These are phyloP conservation scores for Carapus acus DNA, from an alignment of 2,797 vertebrate genomes.

Conservation along the genomic window DNA sequence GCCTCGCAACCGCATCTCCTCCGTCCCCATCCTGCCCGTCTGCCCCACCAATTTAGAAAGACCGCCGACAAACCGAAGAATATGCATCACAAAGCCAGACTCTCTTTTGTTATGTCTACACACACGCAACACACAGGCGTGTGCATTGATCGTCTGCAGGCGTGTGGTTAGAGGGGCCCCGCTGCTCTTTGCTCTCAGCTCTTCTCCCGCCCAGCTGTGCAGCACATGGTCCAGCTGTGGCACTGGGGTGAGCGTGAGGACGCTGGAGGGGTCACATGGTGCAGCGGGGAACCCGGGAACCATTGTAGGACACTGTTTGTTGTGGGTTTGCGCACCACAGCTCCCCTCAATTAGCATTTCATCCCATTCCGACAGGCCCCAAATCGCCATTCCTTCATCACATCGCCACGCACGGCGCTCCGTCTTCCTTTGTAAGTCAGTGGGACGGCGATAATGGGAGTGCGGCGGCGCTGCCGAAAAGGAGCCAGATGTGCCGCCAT, in stretches of 20 bases:
- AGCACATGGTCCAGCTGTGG: slow-evolving; percentile 57
- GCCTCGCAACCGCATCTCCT: slow-evolving; percentile 10
- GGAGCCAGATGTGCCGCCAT: slow-evolving; percentile 69
- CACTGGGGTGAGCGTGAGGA: slow-evolving; percentile 58
- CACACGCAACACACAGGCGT: slow-evolving; percentile 16
- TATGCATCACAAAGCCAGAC: slow-evolving; percentile 8
- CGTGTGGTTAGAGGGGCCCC: slow-evolving; percentile 46
- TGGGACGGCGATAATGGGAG: slow-evolving; percentile 62
- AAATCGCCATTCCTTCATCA: too few relatives aligned
- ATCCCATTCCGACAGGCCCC: background rate
- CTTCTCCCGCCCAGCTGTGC: slow-evolving; percentile 57
- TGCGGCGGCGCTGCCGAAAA: slow-evolving; percentile 46
- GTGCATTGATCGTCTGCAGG: slow-evolving; percentile 6
- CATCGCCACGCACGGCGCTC: slow-evolving; percentile 55
- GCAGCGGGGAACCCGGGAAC: slow-evolving; percentile 28
- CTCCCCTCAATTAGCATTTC: background rate
- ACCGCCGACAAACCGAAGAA: slow-evolving; percentile 20
- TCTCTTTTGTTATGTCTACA: slow-evolving; percentile 19
- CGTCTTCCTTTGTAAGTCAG: slow-evolving; percentile 60
- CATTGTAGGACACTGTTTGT: slow-evolving; percentile 1
- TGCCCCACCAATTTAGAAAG: slow-evolving; percentile 16
- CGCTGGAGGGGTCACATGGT: slow-evolving; percentile 29
- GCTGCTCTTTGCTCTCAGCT: slow-evolving; percentile 47
- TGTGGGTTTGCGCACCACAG: background rate
- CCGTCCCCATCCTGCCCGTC: slow-evolving; percentile 21